phyloP scores from a whole-genome alignment of 2,888 invertebrate genomes.

The Tetragonula carbonaria region DNA sequence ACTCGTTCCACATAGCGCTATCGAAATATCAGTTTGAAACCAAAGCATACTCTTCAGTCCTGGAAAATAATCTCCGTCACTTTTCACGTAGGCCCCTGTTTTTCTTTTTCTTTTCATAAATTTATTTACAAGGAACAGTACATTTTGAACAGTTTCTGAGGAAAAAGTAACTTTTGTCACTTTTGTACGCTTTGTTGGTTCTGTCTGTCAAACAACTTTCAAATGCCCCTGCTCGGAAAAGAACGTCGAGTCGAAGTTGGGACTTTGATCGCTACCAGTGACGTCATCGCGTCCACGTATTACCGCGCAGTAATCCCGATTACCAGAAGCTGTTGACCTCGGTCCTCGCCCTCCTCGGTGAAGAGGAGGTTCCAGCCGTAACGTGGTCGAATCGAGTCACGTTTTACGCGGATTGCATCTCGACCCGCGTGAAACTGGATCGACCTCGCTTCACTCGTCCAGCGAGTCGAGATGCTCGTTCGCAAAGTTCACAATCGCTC shows the following conservation, averaged over 20 bases:
- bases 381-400: conserved; percentile 41
- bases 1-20: neutral
- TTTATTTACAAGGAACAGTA: too few relatives aligned
- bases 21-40: neutral
- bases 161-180: too few relatives aligned
- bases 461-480: neutral
- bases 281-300: conserved; percentile 46
- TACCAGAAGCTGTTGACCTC: conserved; percentile 32
- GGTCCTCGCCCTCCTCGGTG: conserved; percentile 1
- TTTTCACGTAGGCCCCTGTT: too few relatives aligned
- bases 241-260: too few relatives aligned
- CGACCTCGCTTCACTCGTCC: neutral
- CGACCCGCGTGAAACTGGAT: conserved; percentile 42
- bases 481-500: neutral
- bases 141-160: too few relatives aligned
- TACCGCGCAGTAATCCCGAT: conserved; percentile 33
- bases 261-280: conserved; percentile 42
- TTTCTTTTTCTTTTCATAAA: too few relatives aligned
- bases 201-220: too few relatives aligned
- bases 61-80: too few relatives aligned
- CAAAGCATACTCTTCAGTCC: too few relatives aligned
- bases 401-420: conserved; percentile 45
- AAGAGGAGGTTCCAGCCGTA: conserved; percentile 1
- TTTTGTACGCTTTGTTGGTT: too few relatives aligned
- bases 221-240: too few relatives aligned